phyloP scores from a whole-genome alignment of 2,113 vertebrate species.

The Tragelaphus strepsiceros region DNA sequence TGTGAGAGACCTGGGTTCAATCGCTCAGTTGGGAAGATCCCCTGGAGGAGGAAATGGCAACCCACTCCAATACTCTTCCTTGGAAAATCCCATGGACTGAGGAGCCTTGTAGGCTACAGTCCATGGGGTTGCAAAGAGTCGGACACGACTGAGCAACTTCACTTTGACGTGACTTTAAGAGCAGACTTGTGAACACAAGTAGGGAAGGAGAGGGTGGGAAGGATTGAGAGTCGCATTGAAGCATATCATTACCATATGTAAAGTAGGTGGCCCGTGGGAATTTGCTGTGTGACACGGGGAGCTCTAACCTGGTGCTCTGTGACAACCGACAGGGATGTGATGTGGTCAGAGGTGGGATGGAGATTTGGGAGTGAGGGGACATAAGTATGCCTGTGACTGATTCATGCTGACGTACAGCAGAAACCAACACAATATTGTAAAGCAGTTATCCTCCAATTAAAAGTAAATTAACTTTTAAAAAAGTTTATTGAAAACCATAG shows the following conservation, averaged over 20 bases:
- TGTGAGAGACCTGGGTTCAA: background rate
- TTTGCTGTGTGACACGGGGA: background rate
- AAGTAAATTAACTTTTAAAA: background rate
- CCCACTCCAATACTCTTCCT: background rate
- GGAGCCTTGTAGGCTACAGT: background rate
- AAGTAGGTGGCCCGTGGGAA: background rate
- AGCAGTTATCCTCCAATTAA: background rate
- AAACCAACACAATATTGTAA: background rate
- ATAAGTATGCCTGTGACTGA: background rate
- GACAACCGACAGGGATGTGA: background rate
- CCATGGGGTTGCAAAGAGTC: background rate
- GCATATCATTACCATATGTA: background rate
- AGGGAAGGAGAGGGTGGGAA: background rate
- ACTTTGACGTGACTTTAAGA: background rate
- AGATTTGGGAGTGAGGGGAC: background rate
- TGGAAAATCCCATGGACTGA: background rate
- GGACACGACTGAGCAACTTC: background rate
- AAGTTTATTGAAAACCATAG: background rate
- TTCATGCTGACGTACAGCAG: background rate
- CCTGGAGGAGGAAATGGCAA: background rate
- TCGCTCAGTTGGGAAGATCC: background rate
- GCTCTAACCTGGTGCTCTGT: background rate
- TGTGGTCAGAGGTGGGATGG: background rate
- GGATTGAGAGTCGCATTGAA: background rate
- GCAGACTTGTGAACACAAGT: background rate